phyloP scores from a whole-genome alignment of 2,113 vertebrate genomes.

The Hippocampus zosterae region DNA sequence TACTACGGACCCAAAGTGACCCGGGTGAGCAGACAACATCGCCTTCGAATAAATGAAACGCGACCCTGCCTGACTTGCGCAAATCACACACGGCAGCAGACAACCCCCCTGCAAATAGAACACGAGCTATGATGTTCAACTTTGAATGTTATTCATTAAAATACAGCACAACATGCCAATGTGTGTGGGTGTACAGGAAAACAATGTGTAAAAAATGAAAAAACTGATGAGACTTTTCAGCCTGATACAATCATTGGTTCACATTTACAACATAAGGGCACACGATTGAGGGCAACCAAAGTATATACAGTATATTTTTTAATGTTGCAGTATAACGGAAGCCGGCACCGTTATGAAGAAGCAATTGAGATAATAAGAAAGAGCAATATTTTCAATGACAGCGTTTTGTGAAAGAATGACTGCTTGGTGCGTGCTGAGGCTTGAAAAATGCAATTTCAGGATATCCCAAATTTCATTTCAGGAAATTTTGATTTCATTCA shows the following conservation, averaged over 20 bases:
- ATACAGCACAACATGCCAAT: not conserved
- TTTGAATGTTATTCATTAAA: not conserved
- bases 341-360: not conserved
- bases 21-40: not conserved
- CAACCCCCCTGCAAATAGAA: not conserved
- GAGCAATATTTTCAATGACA: too few relatives aligned
- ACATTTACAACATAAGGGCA: too few relatives aligned
- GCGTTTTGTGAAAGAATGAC: too few relatives aligned
- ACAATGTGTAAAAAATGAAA: too few relatives aligned
- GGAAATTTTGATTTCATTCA: too few relatives aligned
- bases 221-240: too few relatives aligned
- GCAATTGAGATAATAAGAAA: not conserved
- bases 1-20: not conserved
- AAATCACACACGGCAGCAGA: not conserved
- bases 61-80: not conserved
- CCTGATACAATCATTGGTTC: too few relatives aligned
- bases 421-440: too few relatives aligned
- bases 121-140: constrained; percentile 20
- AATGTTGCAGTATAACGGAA: not conserved
- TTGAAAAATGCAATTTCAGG: too few relatives aligned
- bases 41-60: not conserved
- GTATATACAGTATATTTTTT: too few relatives aligned
- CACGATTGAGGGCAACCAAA: not conserved
- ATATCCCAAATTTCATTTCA: too few relatives aligned
- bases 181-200: not conserved